Evolutionary conservation across 2,797 vertebrate species (phyloP).

Genomic region (Sebastes hubbsi): DNA sequence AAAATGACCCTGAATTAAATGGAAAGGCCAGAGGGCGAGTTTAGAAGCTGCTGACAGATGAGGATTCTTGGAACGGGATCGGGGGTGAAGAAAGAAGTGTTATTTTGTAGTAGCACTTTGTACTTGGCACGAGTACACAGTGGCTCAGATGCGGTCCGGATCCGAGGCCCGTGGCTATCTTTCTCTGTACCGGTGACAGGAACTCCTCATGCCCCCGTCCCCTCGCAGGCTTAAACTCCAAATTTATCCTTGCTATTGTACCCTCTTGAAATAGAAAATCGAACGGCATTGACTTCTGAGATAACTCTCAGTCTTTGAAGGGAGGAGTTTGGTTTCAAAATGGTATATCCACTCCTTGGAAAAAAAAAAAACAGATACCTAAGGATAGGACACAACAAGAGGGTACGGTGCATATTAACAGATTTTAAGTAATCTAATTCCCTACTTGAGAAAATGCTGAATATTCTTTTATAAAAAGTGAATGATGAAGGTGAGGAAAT

Average conservation of each 20-base stretch:
- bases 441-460: background rate
- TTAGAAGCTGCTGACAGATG: conserved; percentile 42
- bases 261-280: conserved; percentile 58
- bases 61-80: conserved; percentile 25
- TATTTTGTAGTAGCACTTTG: conserved; percentile 43
- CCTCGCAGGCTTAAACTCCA: conserved; percentile 21
- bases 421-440: background rate
- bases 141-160: conserved; percentile 33
- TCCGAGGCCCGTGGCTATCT: conserved; percentile 7
- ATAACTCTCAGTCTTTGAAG: background rate
- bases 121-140: conserved; percentile 44
- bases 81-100: conserved; percentile 32
- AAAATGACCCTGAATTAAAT: conserved; percentile 36
- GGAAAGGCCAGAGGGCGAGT: conserved; percentile 31
- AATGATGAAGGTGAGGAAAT: background rate
- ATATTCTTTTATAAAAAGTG: background rate
- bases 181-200: conserved; percentile 26
- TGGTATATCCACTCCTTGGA: background rate
- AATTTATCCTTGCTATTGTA: conserved; percentile 13
- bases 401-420: background rate
- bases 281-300: conserved; percentile 35
- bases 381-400: background rate
- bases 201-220: conserved; percentile 10
- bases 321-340: conserved; percentile 35
- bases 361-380: background rate